Evolutionary conservation across 2,113 vertebrate species (phyloP), one percentile per base, ranked within the genome.

Genomic region (Cinclus cinclus): DNA sequence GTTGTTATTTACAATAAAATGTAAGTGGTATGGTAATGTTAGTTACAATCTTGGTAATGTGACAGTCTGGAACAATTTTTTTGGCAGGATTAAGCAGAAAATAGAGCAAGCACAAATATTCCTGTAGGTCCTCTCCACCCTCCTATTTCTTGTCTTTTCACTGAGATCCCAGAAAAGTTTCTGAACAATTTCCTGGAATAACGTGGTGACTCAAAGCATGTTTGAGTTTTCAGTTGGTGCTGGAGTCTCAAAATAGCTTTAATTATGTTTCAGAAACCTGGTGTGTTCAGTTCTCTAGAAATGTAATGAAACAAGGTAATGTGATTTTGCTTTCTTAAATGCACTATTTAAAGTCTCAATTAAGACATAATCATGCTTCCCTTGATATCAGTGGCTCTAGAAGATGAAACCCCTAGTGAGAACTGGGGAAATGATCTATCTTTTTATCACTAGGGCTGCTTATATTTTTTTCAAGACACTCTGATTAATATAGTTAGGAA

Each of bases 261-360:
- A 58, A 70, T 64, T 85, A 37, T 69, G 18, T 87, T 91, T 95
- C 46, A 76, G 73, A 89, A 76, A 87, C 42, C 23, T 0, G 0
- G 2, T 84, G 33, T 69, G 37, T 93, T 96, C 39, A 65, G 5
- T 76, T 96, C 39, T 84, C 35, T 88, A 52, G 64, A 92, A 92
- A 63, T 58, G 50, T 21, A 53, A 15, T 74, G 64, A 89, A 84
- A n/a, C 33, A 67, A 92, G 17, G 33, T 64, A 70, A 21, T 63
- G 91, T 28, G 55, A 19, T 8, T 95, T 95, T 87, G 17, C 44
- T 83, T 91, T 85, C 33, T 78, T 42, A 95, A 92, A 75, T 59
- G 7, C 11, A 52, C n/a, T 59, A 39, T 76, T 90, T 91, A 46
- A 93, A 90, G 60, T 44, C 39, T 85, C 67, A 92, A 2, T 93